phyloP scores from a whole-genome alignment of 2,113 vertebrate genomes.

The Ammodytes marinus region DNA sequence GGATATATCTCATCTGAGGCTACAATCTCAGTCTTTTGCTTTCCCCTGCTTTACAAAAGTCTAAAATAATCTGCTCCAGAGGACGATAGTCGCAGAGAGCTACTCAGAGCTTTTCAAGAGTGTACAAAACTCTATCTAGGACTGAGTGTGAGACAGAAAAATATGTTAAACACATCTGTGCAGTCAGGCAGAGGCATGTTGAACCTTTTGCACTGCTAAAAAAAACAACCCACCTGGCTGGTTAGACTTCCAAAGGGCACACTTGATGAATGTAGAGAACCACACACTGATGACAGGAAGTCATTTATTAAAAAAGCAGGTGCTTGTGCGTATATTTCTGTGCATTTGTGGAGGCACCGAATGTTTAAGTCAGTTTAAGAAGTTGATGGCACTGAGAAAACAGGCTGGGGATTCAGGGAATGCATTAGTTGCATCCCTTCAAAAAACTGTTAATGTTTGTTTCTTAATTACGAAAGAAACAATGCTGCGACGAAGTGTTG shows the following conservation, averaged over 20 bases:
- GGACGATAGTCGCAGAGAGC: constrained; percentile 1
- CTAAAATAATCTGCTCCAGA: neutral
- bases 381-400: no score
- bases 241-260: constrained; percentile 73
- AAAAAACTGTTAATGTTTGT: neutral
- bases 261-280: constrained; percentile 75
- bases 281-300: constrained; percentile 60
- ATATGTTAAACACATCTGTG: neutral
- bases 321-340: constrained; percentile 19
- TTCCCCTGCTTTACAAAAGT: constrained; percentile 16
- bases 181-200: constrained; percentile 12
- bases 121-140: constrained; percentile 4
- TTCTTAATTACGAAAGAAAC: neutral
- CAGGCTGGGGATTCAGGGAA: neutral
- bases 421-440: neutral
- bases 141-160: constrained; percentile 7
- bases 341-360: neutral
- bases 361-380: neutral
- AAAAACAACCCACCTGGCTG: constrained; percentile 65
- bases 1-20: constrained; percentile 6
- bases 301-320: constrained; percentile 63
- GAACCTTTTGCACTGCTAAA: neutral
- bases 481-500: neutral
- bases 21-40: constrained; percentile 6
- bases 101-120: neutral